Conservation (phyloP, 2,888 invertebrate species). For the Holacanthella duospinosa region DNA sequence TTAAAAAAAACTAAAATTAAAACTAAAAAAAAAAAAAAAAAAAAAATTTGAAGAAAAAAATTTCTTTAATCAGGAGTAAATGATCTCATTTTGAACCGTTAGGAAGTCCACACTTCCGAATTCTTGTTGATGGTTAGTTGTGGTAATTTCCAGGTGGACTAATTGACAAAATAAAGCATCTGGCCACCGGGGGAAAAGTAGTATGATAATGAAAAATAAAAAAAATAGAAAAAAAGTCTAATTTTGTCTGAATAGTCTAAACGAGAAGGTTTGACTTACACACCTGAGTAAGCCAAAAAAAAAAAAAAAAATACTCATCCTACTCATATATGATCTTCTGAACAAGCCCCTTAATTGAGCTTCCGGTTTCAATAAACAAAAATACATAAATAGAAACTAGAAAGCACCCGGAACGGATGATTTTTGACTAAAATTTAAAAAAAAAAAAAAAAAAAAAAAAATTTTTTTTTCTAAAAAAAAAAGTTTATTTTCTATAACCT, state of each 20-base stretch:
- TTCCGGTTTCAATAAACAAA: conserved; percentile 4
- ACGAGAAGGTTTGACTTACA: neutral
- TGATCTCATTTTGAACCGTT: too few species aligned
- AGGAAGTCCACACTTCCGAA: neutral
- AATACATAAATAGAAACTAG: too few species aligned
- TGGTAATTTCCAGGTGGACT: neutral
- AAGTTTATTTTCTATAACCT: too few species aligned
- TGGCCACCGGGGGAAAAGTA: neutral
- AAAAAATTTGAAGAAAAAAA: too few species aligned
- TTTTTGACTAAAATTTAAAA: neutral
- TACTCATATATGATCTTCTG: neutral
- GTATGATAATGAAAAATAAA: too few species aligned
- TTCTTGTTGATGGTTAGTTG: neutral
- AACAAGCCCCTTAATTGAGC: neutral
- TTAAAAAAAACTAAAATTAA: too few species aligned
- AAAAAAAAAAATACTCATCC: neutral
- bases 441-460: too few species aligned
- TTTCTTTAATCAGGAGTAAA: too few species aligned
- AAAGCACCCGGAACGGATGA: neutral
- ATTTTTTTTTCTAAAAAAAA: too few species aligned
- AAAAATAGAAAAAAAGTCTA: too few species aligned
- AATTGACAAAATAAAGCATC: neutral
- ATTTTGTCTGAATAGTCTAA: too few species aligned
- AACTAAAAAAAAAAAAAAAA: too few species aligned
- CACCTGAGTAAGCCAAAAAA: neutral